Evolutionary conservation across 2,888 invertebrate species (phyloP).

Genomic region (Lapara coniferarum): DNA sequence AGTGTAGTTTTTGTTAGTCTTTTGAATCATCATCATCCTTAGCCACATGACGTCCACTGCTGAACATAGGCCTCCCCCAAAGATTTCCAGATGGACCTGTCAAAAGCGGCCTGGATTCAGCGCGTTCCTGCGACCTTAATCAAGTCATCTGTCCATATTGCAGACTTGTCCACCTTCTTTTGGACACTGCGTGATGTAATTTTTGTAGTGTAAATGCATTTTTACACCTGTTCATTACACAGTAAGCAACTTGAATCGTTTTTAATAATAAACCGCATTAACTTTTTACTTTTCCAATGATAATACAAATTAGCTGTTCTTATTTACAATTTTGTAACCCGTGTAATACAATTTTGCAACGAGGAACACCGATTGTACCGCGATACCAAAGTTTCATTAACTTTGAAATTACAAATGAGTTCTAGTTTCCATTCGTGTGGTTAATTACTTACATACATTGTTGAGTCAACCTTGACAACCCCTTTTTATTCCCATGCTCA

Average conservation of each 20-base stretch:
- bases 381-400: neutral
- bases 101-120: no score
- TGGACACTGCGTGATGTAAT: no score
- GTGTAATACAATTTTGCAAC: neutral
- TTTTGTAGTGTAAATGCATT: no score
- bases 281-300: no score
- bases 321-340: neutral
- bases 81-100: no score
- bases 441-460: conserved; percentile 65
- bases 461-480: conserved; percentile 59
- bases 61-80: no score
- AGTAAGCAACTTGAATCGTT: neutral
- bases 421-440: conserved; percentile 33
- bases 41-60: no score
- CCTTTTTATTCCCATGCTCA: conserved; percentile 52
- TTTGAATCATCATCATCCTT: no score
- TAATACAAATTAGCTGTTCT: neutral
- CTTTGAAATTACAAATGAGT: conserved; percentile 7
- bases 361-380: neutral
- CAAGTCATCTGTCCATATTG: no score
- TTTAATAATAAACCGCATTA: no score
- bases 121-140: no score
- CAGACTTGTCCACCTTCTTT: no score
- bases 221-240: neutral
- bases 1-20: neutral